Evolutionary conservation across 1,140 invertebrate genomes (phyloP).

Genomic region (Ips nitidus): DNA sequence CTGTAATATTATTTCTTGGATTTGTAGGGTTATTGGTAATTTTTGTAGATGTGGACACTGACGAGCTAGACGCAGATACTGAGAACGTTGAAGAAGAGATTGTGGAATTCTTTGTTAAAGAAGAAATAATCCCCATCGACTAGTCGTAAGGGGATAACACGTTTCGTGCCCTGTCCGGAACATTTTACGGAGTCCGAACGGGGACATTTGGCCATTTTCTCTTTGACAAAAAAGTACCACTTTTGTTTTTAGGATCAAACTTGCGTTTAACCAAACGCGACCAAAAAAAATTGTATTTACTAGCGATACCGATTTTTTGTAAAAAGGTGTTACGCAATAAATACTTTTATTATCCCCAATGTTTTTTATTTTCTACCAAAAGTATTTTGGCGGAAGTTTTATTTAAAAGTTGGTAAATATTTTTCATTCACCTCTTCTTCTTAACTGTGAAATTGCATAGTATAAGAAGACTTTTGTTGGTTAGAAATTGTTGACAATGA

Average conservation of each 20-base stretch:
- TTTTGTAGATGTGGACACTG: slow-evolving; percentile 87
- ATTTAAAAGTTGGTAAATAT: too few species aligned
- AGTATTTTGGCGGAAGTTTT: too few species aligned
- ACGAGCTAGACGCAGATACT: slow-evolving; percentile 81
- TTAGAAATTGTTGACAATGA: too few species aligned
- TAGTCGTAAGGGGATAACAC: slow-evolving; percentile 33
- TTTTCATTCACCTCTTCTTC: too few species aligned
- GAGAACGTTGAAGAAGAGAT: slow-evolving; percentile 92
- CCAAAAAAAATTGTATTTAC: slow-evolving; percentile 1
- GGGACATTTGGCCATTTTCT: slow-evolving; percentile 19
- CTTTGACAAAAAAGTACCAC: slow-evolving; percentile 6
- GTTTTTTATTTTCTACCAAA: too few species aligned
- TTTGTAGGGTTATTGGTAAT: background rate
- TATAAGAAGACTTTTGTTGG: too few species aligned
- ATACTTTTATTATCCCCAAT: slow-evolving; percentile 21
- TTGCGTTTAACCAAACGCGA: background rate
- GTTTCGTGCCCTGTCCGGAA: slow-evolving; percentile 10
- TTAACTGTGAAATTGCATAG: too few species aligned
- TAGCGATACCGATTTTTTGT: slow-evolving; percentile 15
- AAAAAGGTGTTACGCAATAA: slow-evolving; percentile 25
- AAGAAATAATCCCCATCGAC: slow-evolving; percentile 83
- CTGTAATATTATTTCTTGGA: slow-evolving; percentile 41
- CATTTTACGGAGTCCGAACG: background rate
- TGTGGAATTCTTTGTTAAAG: slow-evolving; percentile 97
- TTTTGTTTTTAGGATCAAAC: background rate